Evolutionary conservation across 2,113 vertebrate genomes (phyloP).

Genomic region (Gopherus flavomarginatus): DNA sequence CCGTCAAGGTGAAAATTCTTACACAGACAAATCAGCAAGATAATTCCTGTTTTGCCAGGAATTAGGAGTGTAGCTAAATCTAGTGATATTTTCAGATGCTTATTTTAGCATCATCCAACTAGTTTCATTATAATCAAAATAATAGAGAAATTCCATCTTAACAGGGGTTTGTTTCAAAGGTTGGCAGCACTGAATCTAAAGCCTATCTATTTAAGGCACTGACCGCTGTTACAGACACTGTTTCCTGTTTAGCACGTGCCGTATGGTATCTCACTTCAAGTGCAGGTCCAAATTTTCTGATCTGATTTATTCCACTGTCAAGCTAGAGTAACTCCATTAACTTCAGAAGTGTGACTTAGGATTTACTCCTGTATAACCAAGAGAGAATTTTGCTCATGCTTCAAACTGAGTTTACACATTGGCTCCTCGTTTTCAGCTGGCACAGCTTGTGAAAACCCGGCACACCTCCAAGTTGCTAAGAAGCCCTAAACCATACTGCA

Average conservation of each 20-base stretch:
- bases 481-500: background rate
- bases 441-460: background rate
- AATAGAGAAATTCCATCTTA: background rate
- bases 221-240: background rate
- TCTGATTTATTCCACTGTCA: background rate
- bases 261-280: background rate
- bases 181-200: background rate
- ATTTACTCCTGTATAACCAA: background rate
- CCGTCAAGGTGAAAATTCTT: background rate
- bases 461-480: background rate
- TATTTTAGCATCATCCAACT: background rate
- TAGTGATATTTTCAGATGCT: background rate
- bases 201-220: background rate
- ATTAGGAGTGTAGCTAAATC: background rate
- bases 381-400: background rate
- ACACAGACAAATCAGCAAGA: background rate
- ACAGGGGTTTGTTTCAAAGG: background rate
- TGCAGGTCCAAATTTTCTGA: background rate
- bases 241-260: background rate
- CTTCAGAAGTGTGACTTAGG: background rate
- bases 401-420: background rate
- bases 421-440: background rate
- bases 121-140: background rate
- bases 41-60: constrained; percentile 4
- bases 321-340: background rate